Conservation (phyloP, 2,113 vertebrate genomes). For the Ifrita kowaldi region DNA sequence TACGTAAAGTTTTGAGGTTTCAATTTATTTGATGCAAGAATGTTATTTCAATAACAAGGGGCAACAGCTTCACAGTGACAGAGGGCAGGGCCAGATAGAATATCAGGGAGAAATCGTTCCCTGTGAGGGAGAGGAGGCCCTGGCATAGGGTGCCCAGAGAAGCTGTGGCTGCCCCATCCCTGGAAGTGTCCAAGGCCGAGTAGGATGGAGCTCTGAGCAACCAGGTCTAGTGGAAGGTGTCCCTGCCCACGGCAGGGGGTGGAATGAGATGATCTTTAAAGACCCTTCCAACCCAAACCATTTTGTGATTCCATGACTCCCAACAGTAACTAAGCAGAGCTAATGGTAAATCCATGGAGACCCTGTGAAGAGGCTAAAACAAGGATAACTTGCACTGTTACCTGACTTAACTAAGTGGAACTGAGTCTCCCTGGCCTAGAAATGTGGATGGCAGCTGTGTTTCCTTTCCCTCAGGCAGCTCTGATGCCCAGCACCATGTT, state of each 20-base stretch:
- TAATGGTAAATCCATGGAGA: neutral
- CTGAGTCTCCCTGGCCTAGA: neutral
- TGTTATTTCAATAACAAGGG: neutral
- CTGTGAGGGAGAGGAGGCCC: neutral
- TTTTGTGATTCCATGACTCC: neutral
- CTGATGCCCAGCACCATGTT: neutral
- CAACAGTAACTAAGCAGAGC: neutral
- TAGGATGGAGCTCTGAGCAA: neutral
- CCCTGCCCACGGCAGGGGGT: neutral
- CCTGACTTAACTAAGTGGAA: neutral
- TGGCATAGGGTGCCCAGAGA: neutral
- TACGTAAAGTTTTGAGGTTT: neutral
- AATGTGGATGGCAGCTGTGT: accelerated
- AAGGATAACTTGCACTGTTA: neutral
- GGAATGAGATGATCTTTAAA: neutral
- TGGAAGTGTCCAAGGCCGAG: neutral
- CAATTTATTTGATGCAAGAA: neutral
- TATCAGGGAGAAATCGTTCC: neutral
- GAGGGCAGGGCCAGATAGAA: neutral
- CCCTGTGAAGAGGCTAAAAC: neutral
- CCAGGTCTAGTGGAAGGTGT: neutral
- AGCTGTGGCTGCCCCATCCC: neutral
- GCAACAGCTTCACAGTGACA: neutral
- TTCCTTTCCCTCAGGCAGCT: neutral
- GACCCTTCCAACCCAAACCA: neutral